Conservation (phyloP, 1,140 invertebrate species). For the Papilio xuthus region DNA sequence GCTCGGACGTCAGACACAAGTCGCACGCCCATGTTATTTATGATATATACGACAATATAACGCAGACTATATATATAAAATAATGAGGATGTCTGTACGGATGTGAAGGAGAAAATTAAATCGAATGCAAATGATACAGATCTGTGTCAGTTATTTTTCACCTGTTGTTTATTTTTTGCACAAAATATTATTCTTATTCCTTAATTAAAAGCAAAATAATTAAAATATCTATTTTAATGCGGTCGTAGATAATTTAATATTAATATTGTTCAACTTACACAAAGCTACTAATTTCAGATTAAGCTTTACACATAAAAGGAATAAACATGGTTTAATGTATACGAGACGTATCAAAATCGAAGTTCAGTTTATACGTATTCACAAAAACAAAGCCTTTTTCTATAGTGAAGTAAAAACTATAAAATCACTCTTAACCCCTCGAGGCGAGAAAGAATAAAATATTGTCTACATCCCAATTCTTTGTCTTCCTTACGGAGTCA, state of each 20-base stretch:
- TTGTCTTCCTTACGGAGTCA: slow-evolving; percentile 25
- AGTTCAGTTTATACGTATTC: no score
- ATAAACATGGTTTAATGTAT: no score
- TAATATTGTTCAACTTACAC: no score
- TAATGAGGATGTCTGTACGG: not conserved
- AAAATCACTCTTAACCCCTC: not conserved
- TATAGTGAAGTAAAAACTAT: not conserved
- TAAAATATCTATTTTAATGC: no score
- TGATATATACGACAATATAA: not conserved
- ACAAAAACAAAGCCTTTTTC: not conserved
- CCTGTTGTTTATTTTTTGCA: no score
- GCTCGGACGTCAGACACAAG: not conserved
- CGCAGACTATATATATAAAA: not conserved
- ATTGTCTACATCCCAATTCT: slow-evolving; percentile 2
- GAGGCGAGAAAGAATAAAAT: not conserved
- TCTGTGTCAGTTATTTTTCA: not conserved
- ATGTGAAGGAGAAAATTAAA: not conserved
- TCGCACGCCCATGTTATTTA: slow-evolving; percentile 17
- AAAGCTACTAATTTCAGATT: no score
- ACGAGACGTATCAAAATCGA: no score
- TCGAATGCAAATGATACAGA: not conserved
- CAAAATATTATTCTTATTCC: no score
- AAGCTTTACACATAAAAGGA: no score
- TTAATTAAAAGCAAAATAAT: no score
- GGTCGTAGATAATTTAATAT: no score